Evolutionary conservation across 2,888 invertebrate species (phyloP).

Genomic region (Litoditis marina): DNA sequence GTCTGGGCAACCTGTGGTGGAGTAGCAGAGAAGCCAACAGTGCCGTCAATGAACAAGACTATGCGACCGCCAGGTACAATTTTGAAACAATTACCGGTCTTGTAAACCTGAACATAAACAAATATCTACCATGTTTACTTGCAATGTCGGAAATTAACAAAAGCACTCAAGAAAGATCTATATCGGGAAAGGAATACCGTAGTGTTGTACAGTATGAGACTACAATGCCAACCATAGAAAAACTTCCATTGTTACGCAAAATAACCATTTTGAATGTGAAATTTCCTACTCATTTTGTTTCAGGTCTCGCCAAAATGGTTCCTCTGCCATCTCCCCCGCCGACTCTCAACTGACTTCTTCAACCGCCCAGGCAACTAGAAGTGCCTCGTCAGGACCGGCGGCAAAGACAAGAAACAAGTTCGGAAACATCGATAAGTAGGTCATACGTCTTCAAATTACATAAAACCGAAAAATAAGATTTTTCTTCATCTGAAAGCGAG

Average conservation of each 20-base stretch:
- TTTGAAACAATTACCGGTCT: no score
- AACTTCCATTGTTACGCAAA: no score
- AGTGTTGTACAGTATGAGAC: no score
- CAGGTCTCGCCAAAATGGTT: conserved; percentile 6
- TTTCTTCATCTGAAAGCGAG: background rate
- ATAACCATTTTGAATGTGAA: background rate
- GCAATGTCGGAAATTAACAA: no score
- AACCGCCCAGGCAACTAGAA: conserved; percentile 4
- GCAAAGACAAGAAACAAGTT: background rate
- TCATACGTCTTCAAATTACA: background rate
- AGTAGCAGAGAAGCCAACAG: conserved; percentile 11
- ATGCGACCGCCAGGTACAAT: background rate
- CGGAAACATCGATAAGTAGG: conserved; percentile 13
- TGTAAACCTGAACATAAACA: no score
- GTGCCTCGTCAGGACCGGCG: conserved; percentile 3
- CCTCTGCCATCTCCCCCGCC: conserved; percentile 8
- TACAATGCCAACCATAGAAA: no score
- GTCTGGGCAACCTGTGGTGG: conserved; percentile 34
- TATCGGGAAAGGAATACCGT: no score
- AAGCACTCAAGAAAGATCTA: no score
- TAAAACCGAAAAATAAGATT: background rate
- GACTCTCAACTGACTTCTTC: conserved; percentile 15
- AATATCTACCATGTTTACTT: no score
- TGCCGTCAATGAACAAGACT: conserved; percentile 7
- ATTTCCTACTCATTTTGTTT: background rate